These are phyloP conservation scores for Holacanthella duospinosa DNA, from an alignment of 2,888 invertebrate species.

Conservation along the genomic window DNA sequence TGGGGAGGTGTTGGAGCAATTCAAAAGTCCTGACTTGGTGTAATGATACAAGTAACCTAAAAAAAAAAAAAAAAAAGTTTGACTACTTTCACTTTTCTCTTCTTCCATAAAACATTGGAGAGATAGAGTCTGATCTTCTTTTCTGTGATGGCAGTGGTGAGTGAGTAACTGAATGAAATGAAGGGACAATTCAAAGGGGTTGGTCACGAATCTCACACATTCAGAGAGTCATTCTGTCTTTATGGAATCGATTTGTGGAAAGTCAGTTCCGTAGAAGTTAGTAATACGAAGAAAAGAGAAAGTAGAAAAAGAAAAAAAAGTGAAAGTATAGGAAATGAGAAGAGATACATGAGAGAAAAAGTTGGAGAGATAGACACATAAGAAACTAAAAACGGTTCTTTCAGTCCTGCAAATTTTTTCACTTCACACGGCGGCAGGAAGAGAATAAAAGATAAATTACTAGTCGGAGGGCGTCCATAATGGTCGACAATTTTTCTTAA, in stretches of 20 bases:
- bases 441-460: constrained; percentile 38
- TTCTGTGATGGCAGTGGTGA: not conserved
- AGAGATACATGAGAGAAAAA: too few species aligned
- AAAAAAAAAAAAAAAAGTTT: not conserved
- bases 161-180: not conserved
- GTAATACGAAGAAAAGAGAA: constrained; percentile 5
- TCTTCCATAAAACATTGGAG: not conserved
- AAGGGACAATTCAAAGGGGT: not conserved
- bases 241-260: constrained; percentile 1
- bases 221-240: not conserved
- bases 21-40: not conserved
- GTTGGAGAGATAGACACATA: too few species aligned
- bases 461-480: constrained; percentile 37
- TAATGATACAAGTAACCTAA: too few species aligned
- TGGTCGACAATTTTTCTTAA: constrained; percentile 37
- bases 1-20: not conserved
- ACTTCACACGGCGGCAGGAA: constrained; percentile 18
- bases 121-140: not conserved
- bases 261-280: not conserved
- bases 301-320: not conserved
- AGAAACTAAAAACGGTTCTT: too few species aligned
- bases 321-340: too few species aligned
- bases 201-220: not conserved
- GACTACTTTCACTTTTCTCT: not conserved
- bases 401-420: not conserved